These are phyloP conservation scores for Macroramphosus scolopax DNA, from an alignment of 2,797 vertebrate genomes.

Conservation along the genomic window DNA sequence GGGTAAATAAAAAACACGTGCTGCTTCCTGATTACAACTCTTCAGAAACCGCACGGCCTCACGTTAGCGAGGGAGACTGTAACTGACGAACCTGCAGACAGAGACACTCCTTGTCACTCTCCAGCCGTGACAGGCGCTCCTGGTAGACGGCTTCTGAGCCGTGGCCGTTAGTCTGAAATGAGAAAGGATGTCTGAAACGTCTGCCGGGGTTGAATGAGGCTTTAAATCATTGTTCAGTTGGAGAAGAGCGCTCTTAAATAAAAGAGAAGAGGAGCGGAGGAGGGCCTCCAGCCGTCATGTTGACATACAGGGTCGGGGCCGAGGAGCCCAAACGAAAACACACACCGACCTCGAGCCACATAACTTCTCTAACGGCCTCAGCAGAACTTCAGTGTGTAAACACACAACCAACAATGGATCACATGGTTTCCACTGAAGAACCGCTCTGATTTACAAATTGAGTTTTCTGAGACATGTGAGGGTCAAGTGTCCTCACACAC, in stretches of 20 bases:
- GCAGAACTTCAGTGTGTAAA: slow-evolving; percentile 6
- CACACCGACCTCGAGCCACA: slow-evolving; percentile 10
- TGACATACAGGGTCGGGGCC: slow-evolving; percentile 1
- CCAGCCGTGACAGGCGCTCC: slow-evolving; percentile 89
- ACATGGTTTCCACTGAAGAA: slow-evolving; percentile 11
- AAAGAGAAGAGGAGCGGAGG: not conserved
- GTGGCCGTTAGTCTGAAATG: slow-evolving; percentile 87
- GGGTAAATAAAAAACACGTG: too few relatives aligned
- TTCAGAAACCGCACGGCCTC: too few relatives aligned
- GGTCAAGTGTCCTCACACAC: slow-evolving; percentile 40
- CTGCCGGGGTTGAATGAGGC: not conserved
- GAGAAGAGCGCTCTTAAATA: not conserved
- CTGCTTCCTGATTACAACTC: too few relatives aligned
- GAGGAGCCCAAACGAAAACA: slow-evolving; percentile 15
- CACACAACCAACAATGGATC: slow-evolving; percentile 23
- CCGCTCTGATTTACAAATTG: slow-evolving; percentile 2
- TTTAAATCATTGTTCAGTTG: not conserved
- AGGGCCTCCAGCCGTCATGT: not conserved
- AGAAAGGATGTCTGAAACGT: slow-evolving; percentile 29
- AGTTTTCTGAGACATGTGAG: slow-evolving; percentile 37
- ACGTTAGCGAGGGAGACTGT: not conserved
- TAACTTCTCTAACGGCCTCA: slow-evolving; percentile 12
- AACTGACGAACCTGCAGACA: slow-evolving; percentile 86
- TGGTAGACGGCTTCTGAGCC: slow-evolving; percentile 85
- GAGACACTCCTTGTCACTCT: slow-evolving; percentile 97